A percentile compares a stretch with the other conserved stretches of the same genome.
Evolutionary conservation across 53 echinoderm and acorn worm species (phyloP).

Genomic region (Crossaster papposus): DNA sequence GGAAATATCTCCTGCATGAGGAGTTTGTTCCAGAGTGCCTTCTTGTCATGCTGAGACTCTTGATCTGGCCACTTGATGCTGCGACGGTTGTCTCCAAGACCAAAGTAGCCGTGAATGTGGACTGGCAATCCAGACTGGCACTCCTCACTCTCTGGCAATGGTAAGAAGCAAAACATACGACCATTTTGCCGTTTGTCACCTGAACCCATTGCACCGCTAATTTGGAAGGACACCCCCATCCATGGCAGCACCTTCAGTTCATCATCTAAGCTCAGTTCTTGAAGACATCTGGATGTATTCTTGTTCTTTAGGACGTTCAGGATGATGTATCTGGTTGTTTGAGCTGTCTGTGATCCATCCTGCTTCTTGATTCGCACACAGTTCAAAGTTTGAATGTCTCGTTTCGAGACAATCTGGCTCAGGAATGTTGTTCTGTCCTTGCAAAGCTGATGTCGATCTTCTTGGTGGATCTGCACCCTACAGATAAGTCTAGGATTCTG

Average conservation of each 20-base stretch:
- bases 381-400: background rate
- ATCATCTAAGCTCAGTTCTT: conserved; percentile 28
- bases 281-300: conserved; percentile 12
- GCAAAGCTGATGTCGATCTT: background rate
- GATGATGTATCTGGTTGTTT: conserved; percentile 17
- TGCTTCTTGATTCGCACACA: conserved; percentile 23
- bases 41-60: conserved; percentile 79
- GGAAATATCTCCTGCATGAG: conserved; percentile 73
- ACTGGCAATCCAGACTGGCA: conserved; percentile 92
- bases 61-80: conserved; percentile 89
- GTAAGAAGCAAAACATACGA: conserved; percentile 92
- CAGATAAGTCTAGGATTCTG: conserved; percentile 19
- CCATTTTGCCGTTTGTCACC: conserved; percentile 44
- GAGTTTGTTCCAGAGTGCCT: conserved; percentile 81
- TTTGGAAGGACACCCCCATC: conserved; percentile 72
- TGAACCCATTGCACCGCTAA: background rate
- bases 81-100: conserved; percentile 84
- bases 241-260: conserved; percentile 74
- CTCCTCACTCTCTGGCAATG: conserved; percentile 83
- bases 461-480: conserved; percentile 26
- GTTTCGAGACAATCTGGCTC: background rate
- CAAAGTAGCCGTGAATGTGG: conserved; percentile 94
- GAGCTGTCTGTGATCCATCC: background rate
- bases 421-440: conserved; percentile 7
- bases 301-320: conserved; percentile 34